Base-by-base conservation (phyloP, 2,113 vertebrate species). In the Oncorhynchus masou region DNA sequence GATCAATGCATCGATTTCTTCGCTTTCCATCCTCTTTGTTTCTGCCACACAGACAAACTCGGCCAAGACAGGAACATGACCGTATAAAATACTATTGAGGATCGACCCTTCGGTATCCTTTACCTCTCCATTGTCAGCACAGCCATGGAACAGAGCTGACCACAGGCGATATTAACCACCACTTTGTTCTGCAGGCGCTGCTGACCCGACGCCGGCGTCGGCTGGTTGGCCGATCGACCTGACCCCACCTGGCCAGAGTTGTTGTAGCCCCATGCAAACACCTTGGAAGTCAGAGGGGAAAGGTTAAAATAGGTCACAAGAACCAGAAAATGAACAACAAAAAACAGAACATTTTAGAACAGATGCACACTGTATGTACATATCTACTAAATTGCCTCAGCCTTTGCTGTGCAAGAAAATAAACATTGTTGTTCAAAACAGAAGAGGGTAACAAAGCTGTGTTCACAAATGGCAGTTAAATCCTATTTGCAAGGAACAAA, bases 201-300 rank as follows among this genome's bases (percentile, higher is more conserved):
- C 96, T 97, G 83, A 99, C 97, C 85, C 96, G 93, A 39, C 97
- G 94, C 1, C n/a, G 98, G 98, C 2, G 96, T 98, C 0, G 96
- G 95, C 2, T 99, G 98, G 88, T 98, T 99, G 83, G 95, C 96
- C 29, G 96, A n/a, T 99, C 22, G 97, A 99, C 97, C 97, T 5
- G 98, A 99, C 11, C 98, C 97, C 67, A 99, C 96, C 89, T 99
- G 98, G 49, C 98, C 98, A 0, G 97, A 99, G 89, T 99, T 99
- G 86, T 99, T 99, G 89, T 98, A 99, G 65, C 97, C 98, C 98
- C 98, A 99, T 0, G 97, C 96, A 70, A 92, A 99, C 1, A 99
- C 96, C 98, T 99, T 75, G 86, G 29, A 70, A 74, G 22, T 62
- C n/a, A 62, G 54, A 20, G 54, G 54, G 2, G 39, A 75, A 85